Evolutionary conservation across 2,888 invertebrate species (phyloP).

Genomic region (Heliconius ismenius): DNA sequence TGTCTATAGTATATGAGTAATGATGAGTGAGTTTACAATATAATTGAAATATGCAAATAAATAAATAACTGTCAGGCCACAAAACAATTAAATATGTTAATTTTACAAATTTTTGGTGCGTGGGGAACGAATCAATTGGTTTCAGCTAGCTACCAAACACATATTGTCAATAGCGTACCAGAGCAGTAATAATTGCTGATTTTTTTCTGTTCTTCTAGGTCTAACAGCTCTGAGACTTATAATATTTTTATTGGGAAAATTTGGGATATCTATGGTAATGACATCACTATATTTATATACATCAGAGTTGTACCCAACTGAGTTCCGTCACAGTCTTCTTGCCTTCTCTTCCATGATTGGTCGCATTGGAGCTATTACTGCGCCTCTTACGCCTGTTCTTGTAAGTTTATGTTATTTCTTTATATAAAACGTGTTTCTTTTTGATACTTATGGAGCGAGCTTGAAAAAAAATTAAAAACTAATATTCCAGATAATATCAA

Average conservation of each 20-base stretch:
- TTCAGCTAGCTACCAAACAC: neutral
- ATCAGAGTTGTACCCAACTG: conserved; percentile 84
- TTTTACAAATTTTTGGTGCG: neutral
- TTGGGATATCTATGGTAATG: conserved; percentile 82
- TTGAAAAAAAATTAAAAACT: too few relatives aligned
- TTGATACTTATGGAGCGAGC: too few relatives aligned
- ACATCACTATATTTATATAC: conserved; percentile 82
- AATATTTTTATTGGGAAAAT: conserved; percentile 59
- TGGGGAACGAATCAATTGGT: neutral
- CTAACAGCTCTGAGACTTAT: conserved; percentile 33
- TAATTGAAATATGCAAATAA: neutral
- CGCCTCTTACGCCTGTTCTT: conserved; percentile 83
- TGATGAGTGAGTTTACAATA: neutral
- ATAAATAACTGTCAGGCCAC: neutral
- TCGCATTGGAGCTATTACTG: conserved; percentile 83
- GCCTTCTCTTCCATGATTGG: conserved; percentile 84
- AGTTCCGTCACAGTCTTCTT: conserved; percentile 81
- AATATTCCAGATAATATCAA: too few relatives aligned
- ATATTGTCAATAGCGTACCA: neutral
- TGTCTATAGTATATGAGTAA: neutral
- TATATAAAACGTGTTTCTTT: neutral
- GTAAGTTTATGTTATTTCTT: conserved; percentile 53
- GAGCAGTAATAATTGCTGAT: neutral
- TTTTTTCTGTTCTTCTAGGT: conserved; percentile 31
- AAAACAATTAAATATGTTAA: neutral